Evolutionary conservation across 2,888 invertebrate genomes (phyloP), one percentile per base, ranked within the genome.

Genomic region (Drosophila stalkeri): DNA sequence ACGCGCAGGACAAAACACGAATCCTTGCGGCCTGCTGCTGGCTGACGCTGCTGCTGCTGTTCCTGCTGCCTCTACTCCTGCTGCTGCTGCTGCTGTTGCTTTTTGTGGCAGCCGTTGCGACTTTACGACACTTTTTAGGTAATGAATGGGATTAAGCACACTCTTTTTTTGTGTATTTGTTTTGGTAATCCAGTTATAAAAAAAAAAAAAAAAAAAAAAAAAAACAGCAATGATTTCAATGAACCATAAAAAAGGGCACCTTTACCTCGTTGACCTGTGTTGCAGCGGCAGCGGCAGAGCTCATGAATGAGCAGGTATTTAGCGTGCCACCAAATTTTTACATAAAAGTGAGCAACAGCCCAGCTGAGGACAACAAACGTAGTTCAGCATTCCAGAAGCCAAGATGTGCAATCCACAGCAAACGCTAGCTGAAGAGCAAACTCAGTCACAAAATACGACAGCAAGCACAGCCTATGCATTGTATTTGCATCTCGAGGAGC

Each of bases 81-180:
- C 33, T 3, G 12, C 20, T 52, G 35, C 33, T 3, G 12, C 14
- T 20, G 46, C 23, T n/a, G 46, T 9, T 18, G 12, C 47, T 35
- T 37, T 20, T 37, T 41, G 20, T 37, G 52, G 56, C 37, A 47
- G 18, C 23, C 43, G 7, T 23, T 52, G 55, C 31, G 39, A 66
- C 63, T 77, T 85, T 75, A 85, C 78, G 65, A 80, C 83, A 67
- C 81, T 89, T 85, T 90, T 88, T 86, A 84, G 86, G 86, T 86
- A 90, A 90, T 86, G 90, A 90, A 86, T 86, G 86, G 85, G 77
- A 79, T 83, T 77, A 82, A 27, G 41, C 39, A 41, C 41, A 27
- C 16, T 55, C 31, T 55, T 49, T 64, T 18, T n/a, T 70, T 76
- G n/a, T 55, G 46, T 64, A 16, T n/a, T 72, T 81, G 16, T 46